Evolutionary conservation across 2,888 invertebrate genomes (phyloP).

Genomic region (Exocentrus adspersus): DNA sequence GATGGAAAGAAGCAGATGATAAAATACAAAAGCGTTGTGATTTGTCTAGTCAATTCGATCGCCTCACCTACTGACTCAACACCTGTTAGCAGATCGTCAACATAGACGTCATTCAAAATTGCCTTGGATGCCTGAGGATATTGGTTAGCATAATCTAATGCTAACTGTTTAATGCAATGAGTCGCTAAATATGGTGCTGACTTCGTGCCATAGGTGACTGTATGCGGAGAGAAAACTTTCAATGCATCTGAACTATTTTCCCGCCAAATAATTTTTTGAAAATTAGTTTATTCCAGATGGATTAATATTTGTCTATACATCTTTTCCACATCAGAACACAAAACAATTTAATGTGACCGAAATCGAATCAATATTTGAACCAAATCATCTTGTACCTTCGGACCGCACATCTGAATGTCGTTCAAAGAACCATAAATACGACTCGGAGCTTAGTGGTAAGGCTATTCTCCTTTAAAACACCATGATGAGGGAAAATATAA

Average conservation of each 20-base stretch:
- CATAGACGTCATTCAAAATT: constrained; percentile 27
- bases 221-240: constrained; percentile 23
- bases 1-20: neutral
- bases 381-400: constrained; percentile 16
- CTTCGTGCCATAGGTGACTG: constrained; percentile 26
- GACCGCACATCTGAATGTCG: constrained; percentile 10
- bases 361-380: constrained; percentile 4
- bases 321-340: constrained; percentile 10
- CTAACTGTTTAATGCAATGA: constrained; percentile 27
- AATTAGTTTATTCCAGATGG: neutral
- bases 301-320: constrained; percentile 16
- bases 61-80: constrained; percentile 3
- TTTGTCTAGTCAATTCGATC: neutral
- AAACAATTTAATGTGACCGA: constrained; percentile 22
- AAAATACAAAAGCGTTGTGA: too few relatives aligned
- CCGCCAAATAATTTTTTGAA: constrained; percentile 21
- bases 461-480: constrained; percentile 12
- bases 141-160: constrained; percentile 5
- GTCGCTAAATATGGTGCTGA: constrained; percentile 25
- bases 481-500: constrained; percentile 23
- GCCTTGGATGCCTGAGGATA: constrained; percentile 19
- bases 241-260: neutral
- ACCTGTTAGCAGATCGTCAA: constrained; percentile 31
- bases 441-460: constrained; percentile 17
- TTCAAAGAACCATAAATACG: constrained; percentile 21